Evolutionary conservation across 2,888 invertebrate genomes (phyloP).

Genomic region (Tortricodes alternella): DNA sequence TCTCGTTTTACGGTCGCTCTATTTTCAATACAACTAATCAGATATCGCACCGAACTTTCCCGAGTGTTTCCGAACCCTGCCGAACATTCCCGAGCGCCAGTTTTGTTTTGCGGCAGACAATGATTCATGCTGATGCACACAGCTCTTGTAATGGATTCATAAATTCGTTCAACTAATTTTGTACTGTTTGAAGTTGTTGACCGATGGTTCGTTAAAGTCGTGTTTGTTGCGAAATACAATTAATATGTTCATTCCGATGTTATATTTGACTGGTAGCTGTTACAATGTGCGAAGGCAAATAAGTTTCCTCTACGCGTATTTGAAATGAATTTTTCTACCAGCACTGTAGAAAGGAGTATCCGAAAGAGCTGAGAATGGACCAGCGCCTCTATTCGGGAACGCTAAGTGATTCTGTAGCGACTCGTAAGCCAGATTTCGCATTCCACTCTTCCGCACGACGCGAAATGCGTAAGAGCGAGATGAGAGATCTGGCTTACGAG

Average conservation of each 20-base stretch:
- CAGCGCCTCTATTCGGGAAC: too few relatives aligned
- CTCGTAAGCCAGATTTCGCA: too few relatives aligned
- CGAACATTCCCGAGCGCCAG: neutral
- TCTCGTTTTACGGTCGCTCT: conserved; percentile 50
- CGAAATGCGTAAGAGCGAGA: too few relatives aligned
- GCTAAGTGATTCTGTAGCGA: too few relatives aligned
- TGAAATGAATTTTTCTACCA: too few relatives aligned
- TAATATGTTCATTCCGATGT: neutral
- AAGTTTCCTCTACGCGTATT: too few relatives aligned
- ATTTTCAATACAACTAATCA: conserved; percentile 41
- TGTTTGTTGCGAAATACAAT: neutral
- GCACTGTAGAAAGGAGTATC: too few relatives aligned
- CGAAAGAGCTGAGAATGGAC: too few relatives aligned
- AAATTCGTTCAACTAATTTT: conserved; percentile 7
- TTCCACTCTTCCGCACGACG: too few relatives aligned
- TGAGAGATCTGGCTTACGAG: too few relatives aligned
- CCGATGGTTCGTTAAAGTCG: neutral
- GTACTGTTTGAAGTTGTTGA: neutral
- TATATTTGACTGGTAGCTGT: too few relatives aligned
- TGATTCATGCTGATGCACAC: conserved; percentile 22
- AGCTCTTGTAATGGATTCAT: neutral
- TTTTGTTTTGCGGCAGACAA: conserved; percentile 15
- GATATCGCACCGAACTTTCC: neutral
- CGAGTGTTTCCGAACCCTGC: neutral
- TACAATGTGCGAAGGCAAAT: too few relatives aligned